Conservation (phyloP, 2,113 vertebrate genomes). For the Lethenteron camtschaticum region DNA sequence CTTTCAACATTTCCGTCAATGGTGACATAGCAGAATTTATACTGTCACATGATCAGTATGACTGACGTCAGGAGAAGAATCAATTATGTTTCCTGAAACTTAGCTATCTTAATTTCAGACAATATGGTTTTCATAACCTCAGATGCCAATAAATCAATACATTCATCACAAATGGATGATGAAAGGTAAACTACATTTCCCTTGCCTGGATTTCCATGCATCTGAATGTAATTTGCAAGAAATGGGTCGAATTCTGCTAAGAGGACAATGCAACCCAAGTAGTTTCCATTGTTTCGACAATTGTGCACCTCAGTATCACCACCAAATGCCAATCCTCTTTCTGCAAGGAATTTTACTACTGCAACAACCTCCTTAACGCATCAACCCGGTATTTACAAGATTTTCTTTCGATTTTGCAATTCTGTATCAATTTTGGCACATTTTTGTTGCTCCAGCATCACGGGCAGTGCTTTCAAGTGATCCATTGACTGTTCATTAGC, state of each 20-base stretch:
- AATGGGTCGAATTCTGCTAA: too few relatives aligned
- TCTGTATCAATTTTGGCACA: background rate
- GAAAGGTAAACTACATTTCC: too few relatives aligned
- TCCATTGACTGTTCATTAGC: background rate
- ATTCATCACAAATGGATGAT: background rate
- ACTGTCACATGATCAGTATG: slow-evolving; percentile 1
- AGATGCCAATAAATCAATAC: slow-evolving; percentile 2
- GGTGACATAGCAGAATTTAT: background rate
- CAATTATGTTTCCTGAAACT: background rate
- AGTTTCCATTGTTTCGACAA: too few relatives aligned
- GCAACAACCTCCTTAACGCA: background rate
- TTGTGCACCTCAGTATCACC: background rate
- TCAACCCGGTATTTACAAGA: background rate
- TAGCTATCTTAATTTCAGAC: slow-evolving; percentile 2
- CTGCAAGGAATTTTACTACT: slow-evolving; percentile 2
- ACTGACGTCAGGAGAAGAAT: background rate
- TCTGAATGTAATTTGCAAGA: too few relatives aligned
- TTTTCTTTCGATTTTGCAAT: background rate
- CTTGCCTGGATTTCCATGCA: too few relatives aligned
- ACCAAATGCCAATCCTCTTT: slow-evolving; percentile 1
- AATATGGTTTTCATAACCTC: slow-evolving; percentile 4
- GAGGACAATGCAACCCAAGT: too few relatives aligned
- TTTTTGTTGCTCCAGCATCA: slow-evolving; percentile 3
- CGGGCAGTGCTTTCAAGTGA: background rate
- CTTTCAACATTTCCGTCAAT: slow-evolving; percentile 4